Conservation (phyloP, 53 echinoderm and acorn worm species). For the Arbacia lixula region DNA sequence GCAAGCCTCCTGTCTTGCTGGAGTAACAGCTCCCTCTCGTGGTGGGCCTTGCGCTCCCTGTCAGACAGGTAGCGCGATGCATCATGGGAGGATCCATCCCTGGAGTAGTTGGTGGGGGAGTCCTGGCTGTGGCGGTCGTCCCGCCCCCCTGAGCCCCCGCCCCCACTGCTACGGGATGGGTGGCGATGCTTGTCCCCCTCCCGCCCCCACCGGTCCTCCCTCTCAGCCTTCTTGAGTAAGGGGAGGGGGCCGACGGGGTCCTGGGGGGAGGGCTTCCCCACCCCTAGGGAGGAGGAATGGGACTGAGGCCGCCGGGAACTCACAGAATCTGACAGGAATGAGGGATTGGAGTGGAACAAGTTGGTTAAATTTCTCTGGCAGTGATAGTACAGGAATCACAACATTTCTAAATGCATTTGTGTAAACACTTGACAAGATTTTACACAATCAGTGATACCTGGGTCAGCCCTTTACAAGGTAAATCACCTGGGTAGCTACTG, state of each 20-base stretch:
- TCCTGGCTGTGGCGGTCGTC: conserved; percentile 62
- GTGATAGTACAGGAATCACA: too few species aligned
- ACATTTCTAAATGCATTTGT: too few species aligned
- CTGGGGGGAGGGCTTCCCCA: conserved; percentile 38
- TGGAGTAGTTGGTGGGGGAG: conserved; percentile 44
- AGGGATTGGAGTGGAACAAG: not conserved
- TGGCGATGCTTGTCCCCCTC: conserved; percentile 51
- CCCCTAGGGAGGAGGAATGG: conserved; percentile 45
- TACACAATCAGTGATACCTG: too few species aligned
- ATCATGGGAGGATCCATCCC: conserved; percentile 35
- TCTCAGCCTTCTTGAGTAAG: conserved; percentile 80
- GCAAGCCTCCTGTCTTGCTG: conserved; percentile 81
- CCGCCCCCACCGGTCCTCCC: conserved; percentile 45
- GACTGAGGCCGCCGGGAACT: conserved; percentile 33
- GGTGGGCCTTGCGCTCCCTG: conserved; percentile 62
- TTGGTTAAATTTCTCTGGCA: too few species aligned
- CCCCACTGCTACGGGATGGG: conserved; percentile 59
- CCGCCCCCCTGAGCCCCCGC: too few species aligned
- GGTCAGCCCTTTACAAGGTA: too few species aligned
- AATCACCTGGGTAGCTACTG: too few species aligned
- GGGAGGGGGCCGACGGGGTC: conserved; percentile 65
- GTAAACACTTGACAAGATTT: too few species aligned
- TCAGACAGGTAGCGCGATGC: conserved; percentile 48
- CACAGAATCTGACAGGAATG: conserved; percentile 45
- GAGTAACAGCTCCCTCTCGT: conserved; percentile 74